Percentiles rank a stretch among this genome's conserved stretches.
Evolutionary conservation across 2,797 vertebrate species (phyloP).

Genomic region (Emys orbicularis): DNA sequence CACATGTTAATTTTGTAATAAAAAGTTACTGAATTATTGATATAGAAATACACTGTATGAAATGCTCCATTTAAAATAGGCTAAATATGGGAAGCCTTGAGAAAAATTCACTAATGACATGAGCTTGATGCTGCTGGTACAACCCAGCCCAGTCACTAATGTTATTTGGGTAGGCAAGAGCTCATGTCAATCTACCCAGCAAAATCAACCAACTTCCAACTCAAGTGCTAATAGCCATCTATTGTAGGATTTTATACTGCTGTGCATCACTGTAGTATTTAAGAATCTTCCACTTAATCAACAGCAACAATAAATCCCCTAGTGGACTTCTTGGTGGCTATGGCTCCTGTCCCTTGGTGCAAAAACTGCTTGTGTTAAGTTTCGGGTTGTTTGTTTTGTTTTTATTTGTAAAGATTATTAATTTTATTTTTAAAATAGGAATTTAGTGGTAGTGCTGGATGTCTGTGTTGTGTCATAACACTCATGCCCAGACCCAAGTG

Average conservation of each 20-base stretch:
- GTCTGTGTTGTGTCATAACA: background rate
- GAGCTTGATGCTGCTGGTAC: background rate
- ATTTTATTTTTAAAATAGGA: background rate
- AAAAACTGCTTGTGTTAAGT: background rate
- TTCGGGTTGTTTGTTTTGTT: background rate
- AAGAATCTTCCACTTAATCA: background rate
- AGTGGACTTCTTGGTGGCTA: background rate
- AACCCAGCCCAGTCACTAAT: background rate
- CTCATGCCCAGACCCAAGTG: background rate
- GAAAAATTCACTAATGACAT: background rate
- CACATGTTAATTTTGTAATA: background rate
- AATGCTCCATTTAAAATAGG: background rate
- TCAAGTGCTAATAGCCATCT: background rate
- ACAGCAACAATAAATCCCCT: background rate
- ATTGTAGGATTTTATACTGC: background rate
- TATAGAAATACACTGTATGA: background rate
- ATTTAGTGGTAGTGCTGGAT: background rate
- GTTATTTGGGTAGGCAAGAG: background rate
- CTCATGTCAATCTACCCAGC: background rate
- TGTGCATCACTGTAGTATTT: background rate
- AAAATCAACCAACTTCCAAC: background rate
- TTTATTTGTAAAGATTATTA: background rate
- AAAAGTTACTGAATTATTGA: background rate
- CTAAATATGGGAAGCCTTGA: background rate
- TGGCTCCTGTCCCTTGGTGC: background rate